Percentiles rank a stretch among this genome's conserved stretches.
Evolutionary conservation across 2,888 invertebrate genomes (phyloP).

Genomic region (Papilio demoleus): DNA sequence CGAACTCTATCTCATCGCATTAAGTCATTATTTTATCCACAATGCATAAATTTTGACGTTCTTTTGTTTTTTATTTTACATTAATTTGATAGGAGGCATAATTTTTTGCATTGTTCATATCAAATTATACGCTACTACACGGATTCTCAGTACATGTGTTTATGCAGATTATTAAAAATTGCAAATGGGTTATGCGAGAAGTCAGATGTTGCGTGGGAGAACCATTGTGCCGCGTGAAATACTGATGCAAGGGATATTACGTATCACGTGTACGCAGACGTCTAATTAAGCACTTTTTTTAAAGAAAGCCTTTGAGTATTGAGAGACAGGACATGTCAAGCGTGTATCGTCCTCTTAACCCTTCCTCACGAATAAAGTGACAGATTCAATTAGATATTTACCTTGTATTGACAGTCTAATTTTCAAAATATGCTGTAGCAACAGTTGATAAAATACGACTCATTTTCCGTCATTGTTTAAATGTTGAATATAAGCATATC

Average conservation of each 20-base stretch:
- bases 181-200: slow-evolving; percentile 58
- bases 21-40: not conserved
- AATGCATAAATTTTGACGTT: too few relatives aligned
- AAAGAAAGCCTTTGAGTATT: not conserved
- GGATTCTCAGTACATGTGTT: slow-evolving; percentile 42
- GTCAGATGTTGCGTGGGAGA: slow-evolving; percentile 78
- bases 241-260: slow-evolving; percentile 64
- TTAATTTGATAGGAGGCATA: too few relatives aligned
- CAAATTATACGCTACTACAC: slow-evolving; percentile 37
- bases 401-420: not conserved
- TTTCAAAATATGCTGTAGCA: not conserved
- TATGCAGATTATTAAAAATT: slow-evolving; percentile 76
- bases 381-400: too few relatives aligned
- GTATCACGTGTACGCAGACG: slow-evolving; percentile 54
- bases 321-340: not conserved
- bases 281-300: slow-evolving; percentile 40
- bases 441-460: slow-evolving; percentile 16
- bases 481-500: not conserved
- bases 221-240: slow-evolving; percentile 73
- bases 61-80: too few relatives aligned
- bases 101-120: slow-evolving; percentile 31
- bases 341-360: not conserved
- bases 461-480: not conserved
- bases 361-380: not conserved
- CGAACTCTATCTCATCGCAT: not conserved